Conservation (phyloP, 1,140 invertebrate genomes). For the Euwallacea similis region DNA sequence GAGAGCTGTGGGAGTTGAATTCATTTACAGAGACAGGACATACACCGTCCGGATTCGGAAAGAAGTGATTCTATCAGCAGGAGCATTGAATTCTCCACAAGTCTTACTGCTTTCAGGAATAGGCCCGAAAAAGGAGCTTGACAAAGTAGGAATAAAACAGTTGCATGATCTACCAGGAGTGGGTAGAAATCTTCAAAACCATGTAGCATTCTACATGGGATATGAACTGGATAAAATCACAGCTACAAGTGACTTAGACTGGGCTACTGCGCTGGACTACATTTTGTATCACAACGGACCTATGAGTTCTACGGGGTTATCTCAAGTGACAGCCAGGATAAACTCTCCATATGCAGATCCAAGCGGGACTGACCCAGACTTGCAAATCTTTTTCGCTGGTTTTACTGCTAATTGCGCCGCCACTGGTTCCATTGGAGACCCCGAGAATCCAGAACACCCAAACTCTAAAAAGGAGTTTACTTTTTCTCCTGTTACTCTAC, state of each 20-base stretch:
- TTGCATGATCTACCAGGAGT: slow-evolving; percentile 73
- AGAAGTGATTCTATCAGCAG: slow-evolving; percentile 64
- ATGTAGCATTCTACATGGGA: slow-evolving; percentile 63
- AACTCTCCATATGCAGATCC: slow-evolving; percentile 61
- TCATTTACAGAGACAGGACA: slow-evolving; percentile 53
- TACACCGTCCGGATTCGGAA: slow-evolving; percentile 52
- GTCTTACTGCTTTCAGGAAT: slow-evolving; percentile 63
- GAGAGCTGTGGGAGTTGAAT: slow-evolving; percentile 52
- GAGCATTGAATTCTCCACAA: slow-evolving; percentile 62
- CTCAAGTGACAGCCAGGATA: slow-evolving; percentile 59
- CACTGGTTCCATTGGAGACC: slow-evolving; percentile 57
- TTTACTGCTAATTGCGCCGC: slow-evolving; percentile 65
- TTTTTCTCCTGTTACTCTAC: slow-evolving; percentile 70
- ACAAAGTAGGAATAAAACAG: slow-evolving; percentile 55
- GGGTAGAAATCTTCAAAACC: slow-evolving; percentile 75
- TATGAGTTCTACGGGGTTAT: slow-evolving; percentile 61
- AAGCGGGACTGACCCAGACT: slow-evolving; percentile 60
- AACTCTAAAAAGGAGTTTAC: slow-evolving; percentile 58
- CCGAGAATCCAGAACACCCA: slow-evolving; percentile 51
- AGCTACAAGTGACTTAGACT: slow-evolving; percentile 63
- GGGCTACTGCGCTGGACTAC: slow-evolving; percentile 64
- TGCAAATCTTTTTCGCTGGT: slow-evolving; percentile 71
- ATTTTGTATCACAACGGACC: slow-evolving; percentile 62
- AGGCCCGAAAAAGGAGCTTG: slow-evolving; percentile 58
- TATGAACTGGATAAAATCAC: slow-evolving; percentile 58